Evolutionary conservation across 2,888 invertebrate species (phyloP).

Genomic region (Gnatocerus cornutus): DNA sequence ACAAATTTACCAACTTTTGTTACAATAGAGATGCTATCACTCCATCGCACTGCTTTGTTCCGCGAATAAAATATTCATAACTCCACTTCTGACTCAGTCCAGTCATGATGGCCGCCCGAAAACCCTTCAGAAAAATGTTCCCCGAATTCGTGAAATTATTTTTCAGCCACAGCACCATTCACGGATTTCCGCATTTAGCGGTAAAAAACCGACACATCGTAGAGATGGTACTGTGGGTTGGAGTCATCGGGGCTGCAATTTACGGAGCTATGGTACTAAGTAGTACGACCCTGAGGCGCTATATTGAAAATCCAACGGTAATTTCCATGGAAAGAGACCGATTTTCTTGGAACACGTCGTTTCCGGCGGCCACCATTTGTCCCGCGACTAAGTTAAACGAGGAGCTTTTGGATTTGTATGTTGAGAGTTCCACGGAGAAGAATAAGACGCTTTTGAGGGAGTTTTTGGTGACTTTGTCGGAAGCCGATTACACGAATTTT

Average conservation of each 20-base stretch:
- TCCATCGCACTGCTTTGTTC: slow-evolving; percentile 32
- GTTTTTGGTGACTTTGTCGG: slow-evolving; percentile 75
- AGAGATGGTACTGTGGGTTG: slow-evolving; percentile 64
- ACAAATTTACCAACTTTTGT: slow-evolving; percentile 41
- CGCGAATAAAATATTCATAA: slow-evolving; percentile 43
- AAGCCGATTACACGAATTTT: slow-evolving; percentile 77
- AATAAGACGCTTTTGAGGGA: slow-evolving; percentile 74
- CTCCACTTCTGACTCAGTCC: neutral
- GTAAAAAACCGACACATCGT: slow-evolving; percentile 59
- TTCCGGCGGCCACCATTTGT: slow-evolving; percentile 81
- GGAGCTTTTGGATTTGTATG: slow-evolving; percentile 73
- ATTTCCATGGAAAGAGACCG: slow-evolving; percentile 84
- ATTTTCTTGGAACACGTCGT: slow-evolving; percentile 81
- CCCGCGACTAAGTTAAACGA: slow-evolving; percentile 75
- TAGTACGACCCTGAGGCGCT: slow-evolving; percentile 76
- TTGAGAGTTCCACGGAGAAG: slow-evolving; percentile 62
- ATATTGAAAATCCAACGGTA: slow-evolving; percentile 81
- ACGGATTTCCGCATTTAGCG: slow-evolving; percentile 64
- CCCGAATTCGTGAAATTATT: slow-evolving; percentile 51
- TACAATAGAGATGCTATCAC: slow-evolving; percentile 32
- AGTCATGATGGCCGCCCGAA: slow-evolving; percentile 4
- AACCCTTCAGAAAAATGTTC: slow-evolving; percentile 14
- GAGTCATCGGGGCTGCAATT: slow-evolving; percentile 60
- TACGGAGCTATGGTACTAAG: slow-evolving; percentile 69
- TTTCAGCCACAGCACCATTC: slow-evolving; percentile 64